These are phyloP conservation scores for Indicator maculatus DNA, from an alignment of 2,113 vertebrate genomes.

Conservation along the genomic window DNA sequence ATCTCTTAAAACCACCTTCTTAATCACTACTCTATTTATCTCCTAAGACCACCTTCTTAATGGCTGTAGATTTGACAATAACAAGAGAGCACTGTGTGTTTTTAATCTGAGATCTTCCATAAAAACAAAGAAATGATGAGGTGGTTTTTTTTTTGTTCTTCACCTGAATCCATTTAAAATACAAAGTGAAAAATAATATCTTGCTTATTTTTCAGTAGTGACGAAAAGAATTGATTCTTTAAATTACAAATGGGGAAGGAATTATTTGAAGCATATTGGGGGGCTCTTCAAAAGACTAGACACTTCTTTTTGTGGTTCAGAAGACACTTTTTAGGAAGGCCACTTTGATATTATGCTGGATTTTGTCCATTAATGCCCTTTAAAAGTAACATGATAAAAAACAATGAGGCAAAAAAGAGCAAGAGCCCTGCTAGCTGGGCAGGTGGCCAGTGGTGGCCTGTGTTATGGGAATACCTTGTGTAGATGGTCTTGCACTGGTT, in stretches of 20 bases:
- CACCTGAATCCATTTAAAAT: constrained; percentile 27
- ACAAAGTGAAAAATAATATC: not conserved
- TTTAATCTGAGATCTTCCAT: constrained; percentile 40
- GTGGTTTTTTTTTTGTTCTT: constrained; percentile 18
- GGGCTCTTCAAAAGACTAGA: not conserved
- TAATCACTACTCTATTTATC: constrained; percentile 37
- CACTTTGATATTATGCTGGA: not conserved
- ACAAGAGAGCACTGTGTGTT: not conserved
- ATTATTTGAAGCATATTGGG: not conserved
- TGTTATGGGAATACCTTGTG: not conserved
- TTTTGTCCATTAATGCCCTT: not conserved
- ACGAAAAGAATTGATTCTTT: constrained; percentile 12
- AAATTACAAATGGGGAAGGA: not conserved
- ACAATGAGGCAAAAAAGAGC: not conserved
- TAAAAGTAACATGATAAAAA: not conserved
- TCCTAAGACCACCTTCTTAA: constrained; percentile 47
- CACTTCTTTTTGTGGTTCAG: not conserved
- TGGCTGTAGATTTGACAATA: constrained; percentile 33
- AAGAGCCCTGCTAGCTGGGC: not conserved
- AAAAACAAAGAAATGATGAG: constrained; percentile 29
- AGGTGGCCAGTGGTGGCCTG: accelerated
- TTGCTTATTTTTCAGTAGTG: not conserved
- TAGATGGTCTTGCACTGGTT: not conserved
- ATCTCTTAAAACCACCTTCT: constrained; percentile 54
- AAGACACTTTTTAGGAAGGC: not conserved